phyloP scores from a whole-genome alignment of 35 echinoderm and acorn worm species.

The Eucidaris tribuloides region DNA sequence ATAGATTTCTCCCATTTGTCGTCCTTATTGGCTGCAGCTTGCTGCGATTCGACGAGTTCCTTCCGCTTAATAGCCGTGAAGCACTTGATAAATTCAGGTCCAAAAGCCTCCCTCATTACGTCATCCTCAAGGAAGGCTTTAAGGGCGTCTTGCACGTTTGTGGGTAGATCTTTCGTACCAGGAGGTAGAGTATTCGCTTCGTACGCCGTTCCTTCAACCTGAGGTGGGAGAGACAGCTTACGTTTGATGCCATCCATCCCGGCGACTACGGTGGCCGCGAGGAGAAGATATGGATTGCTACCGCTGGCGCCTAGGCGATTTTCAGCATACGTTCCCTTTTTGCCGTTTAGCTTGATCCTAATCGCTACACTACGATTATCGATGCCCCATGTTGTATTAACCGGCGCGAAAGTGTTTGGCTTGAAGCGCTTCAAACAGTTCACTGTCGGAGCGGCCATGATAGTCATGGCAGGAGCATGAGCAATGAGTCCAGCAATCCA shows the following conservation, averaged over 20 bases:
- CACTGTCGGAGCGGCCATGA: constrained; percentile 30
- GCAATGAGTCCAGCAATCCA: constrained; percentile 61
- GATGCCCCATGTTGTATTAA: constrained; percentile 53
- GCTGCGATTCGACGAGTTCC: constrained; percentile 32
- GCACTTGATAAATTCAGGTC: constrained; percentile 33
- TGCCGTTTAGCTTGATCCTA: constrained; percentile 35
- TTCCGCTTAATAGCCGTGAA: constrained; percentile 16
- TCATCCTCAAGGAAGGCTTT: constrained; percentile 21
- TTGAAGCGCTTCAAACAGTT: constrained; percentile 30
- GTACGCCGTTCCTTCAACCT: not conserved
- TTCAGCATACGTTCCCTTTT: constrained; percentile 38
- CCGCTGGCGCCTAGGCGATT: constrained; percentile 56
- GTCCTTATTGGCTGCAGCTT: constrained; percentile 39
- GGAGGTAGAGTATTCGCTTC: not conserved
- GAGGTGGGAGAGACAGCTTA: constrained; percentile 17
- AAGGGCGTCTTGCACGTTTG: constrained; percentile 24
- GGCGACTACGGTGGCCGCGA: constrained; percentile 53
- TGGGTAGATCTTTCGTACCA: not conserved
- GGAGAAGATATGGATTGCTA: constrained; percentile 54
- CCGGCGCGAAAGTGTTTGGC: constrained; percentile 40
- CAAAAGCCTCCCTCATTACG: constrained; percentile 21
- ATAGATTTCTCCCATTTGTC: constrained; percentile 60
- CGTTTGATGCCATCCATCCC: constrained; percentile 68
- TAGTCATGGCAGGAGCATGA: constrained; percentile 47
- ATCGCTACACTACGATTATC: constrained; percentile 55